Evolutionary conservation across 2,797 vertebrate genomes (phyloP), one percentile per base, ranked within the genome.

Genomic region (Myioborus melanocephalus): DNA sequence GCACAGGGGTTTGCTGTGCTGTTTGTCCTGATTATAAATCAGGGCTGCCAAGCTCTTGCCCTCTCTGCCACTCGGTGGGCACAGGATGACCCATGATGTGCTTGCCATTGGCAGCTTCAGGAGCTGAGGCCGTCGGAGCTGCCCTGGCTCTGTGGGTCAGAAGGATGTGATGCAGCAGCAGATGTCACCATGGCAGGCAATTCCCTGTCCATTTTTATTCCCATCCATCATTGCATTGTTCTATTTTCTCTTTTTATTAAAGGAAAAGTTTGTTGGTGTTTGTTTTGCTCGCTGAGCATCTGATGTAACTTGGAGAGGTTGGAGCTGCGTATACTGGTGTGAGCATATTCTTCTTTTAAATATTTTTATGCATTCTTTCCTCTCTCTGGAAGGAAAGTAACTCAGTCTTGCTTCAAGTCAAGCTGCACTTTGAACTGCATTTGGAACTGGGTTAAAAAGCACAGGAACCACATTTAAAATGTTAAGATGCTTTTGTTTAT

Each of bases 401-500:
- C 1, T 2, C 19, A 17, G 68, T 46, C 44, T 81, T 0, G 0
- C 78, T 93, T 87, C 19, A 2, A 91, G 59, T 76, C 70, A 24
- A 46, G 82, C 87, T 71, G 64, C 78, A 70, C 93, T 96, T 94
- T 83, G 94, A 96, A 89, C 89, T 68, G 73, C 9, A 1, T 39
- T 90, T 92, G 78, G 95, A 94, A 83, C 60, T 73, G 59, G 53
- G 71, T 77, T 63, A 80, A 91, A 92, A 93, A 93, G 93, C 83
- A 14, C 94, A 83, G 91, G 91, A 93, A 85, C 94, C 93, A 73
- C 91, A 89, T 94, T 85, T 91, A 47, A 87, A 92, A 87, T 2
- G 7, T 89, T 92, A 43, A 93, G 94, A 93, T 92, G 94, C 87
- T 96, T 94, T 94, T 93, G 91, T 93, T 96, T 95, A 56, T 87